A percentile compares a stretch with the other conserved stretches of the same genome.
These are phyloP conservation scores for Cranoglanis bouderius DNA, from an alignment of 2,113 vertebrate genomes.

Conservation along the genomic window DNA sequence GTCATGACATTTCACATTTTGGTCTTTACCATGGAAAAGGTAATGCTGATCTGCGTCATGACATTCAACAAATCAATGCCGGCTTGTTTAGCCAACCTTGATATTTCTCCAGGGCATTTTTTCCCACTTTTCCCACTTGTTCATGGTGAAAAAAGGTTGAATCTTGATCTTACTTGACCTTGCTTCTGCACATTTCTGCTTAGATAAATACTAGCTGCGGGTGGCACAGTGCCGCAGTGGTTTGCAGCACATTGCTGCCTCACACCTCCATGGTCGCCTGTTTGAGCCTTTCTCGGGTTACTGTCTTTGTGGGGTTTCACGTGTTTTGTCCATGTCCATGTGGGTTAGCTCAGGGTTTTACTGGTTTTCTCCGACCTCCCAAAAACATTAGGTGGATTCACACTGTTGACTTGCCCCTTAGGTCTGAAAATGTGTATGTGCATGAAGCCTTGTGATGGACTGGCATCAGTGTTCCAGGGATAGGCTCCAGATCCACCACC, in stretches of 20 bases:
- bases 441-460: not conserved
- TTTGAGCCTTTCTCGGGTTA: not conserved
- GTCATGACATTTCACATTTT: not conserved
- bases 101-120: not conserved
- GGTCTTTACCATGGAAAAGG: not conserved
- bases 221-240: not conserved
- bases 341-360: not conserved
- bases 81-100: not conserved
- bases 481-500: not conserved
- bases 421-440: not conserved
- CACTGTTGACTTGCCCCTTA: not conserved
- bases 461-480: not conserved
- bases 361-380: not conserved
- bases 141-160: not conserved
- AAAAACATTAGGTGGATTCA: not conserved
- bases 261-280: not conserved
- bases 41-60: not conserved
- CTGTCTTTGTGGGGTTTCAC: not conserved
- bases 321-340: not conserved
- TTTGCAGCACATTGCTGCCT: not conserved
- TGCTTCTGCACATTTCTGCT: not conserved
- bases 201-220: not conserved
- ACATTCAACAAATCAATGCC: not conserved
- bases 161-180: not conserved
- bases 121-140: not conserved